Conservation (phyloP, 2,797 vertebrate genomes). For the Taeniopygia guttata region DNA sequence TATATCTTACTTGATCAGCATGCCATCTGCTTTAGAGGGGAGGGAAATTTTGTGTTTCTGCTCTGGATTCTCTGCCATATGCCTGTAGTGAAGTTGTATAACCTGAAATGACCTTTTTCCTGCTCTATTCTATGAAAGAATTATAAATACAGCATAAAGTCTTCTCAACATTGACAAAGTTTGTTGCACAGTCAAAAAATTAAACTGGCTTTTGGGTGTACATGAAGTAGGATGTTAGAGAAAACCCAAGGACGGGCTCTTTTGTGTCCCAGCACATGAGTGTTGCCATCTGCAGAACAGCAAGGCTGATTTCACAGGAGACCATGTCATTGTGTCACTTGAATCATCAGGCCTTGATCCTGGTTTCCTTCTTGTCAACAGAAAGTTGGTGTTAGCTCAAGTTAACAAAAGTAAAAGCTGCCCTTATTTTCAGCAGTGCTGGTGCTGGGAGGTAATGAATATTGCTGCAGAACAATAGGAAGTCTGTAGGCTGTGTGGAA, state of each 20-base stretch:
- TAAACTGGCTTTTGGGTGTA: neutral
- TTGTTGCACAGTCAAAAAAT: neutral
- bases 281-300: neutral
- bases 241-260: neutral
- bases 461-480: neutral
- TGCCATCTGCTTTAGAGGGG: constrained; percentile 25
- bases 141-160: neutral
- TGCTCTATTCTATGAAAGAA: neutral
- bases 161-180: neutral
- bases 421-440: neutral
- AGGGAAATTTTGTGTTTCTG: neutral
- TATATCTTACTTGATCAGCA: neutral
- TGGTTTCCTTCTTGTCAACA: neutral
- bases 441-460: neutral
- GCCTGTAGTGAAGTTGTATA: neutral
- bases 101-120: neutral
- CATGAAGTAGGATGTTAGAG: neutral
- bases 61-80: constrained; percentile 6
- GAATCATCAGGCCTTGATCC: neutral
- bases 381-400: neutral
- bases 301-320: neutral
- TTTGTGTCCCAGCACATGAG: neutral
- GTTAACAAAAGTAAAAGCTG: constrained; percentile 7
- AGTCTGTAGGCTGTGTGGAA: neutral
- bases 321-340: neutral